Evolutionary conservation across 2,113 vertebrate species (phyloP), one percentile per base, ranked within the genome.

Genomic region (Catagonus wagneri): DNA sequence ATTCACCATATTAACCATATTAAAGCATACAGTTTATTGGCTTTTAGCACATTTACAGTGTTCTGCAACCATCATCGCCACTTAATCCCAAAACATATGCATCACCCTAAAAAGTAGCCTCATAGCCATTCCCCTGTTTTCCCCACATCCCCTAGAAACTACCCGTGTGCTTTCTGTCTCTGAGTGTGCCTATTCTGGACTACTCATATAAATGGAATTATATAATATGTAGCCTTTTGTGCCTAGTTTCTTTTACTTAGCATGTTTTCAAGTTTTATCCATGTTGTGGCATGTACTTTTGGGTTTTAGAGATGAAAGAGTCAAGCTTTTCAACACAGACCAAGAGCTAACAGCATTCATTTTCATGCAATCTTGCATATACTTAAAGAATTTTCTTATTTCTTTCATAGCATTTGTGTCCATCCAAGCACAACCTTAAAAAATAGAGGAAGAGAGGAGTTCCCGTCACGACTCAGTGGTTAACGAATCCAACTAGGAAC

Each of bases 361-460:
- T 92, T 89, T 89, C 72, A 79, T 63, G 39, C 90, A 44, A 50
- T 80, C 61, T 93, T 54, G 27, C 25, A 44, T 66, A 69, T 61
- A 79, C 8, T 72, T 58, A 60, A 78, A 36, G 22, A 52, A 58
- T 83, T 86, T 96, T 85, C 4, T 23, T 66, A 75, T 71, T 92
- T 89, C 34, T 91, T 93, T 96, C 54, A 72, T 81, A 29, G 22
- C 22, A 81, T 12, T 52, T 36, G 12, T 61, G 13, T 6, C 32
- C 23, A 76, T 32, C 10, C 36, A 58, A 65, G 17, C 69, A 80
- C 65, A 89, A 34, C 54, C 54, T 81, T 60, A 44, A 44, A 44
- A 44, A 44, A 44, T 44, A 44, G 44, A 44, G 44, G 44, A 44
- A 44, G 44, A 44, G n/a, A 44, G 44, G 44, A 44, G 44, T 44